Conservation (phyloP, 2,113 vertebrate genomes). For the Callopanchax toddi region DNA sequence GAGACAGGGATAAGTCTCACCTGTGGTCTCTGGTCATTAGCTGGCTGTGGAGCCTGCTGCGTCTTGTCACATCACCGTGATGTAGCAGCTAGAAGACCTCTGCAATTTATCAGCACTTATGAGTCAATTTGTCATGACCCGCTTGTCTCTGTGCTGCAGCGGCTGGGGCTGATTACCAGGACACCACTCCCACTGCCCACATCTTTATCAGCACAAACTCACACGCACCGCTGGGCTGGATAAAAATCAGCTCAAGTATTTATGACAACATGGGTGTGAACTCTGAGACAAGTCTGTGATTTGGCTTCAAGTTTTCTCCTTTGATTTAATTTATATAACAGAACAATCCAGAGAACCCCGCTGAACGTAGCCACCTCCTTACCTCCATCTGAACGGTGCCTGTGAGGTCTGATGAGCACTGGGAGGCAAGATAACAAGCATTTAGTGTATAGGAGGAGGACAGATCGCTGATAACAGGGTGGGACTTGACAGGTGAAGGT, state of each 20-base stretch:
- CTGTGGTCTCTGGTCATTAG: slow-evolving; percentile 73
- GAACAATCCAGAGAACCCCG: slow-evolving; percentile 7
- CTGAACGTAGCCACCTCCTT: slow-evolving; percentile 22
- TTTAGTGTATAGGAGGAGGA: slow-evolving; percentile 59
- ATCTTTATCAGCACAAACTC: slow-evolving; percentile 19
- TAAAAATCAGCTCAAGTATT: slow-evolving; percentile 13
- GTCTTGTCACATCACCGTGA: slow-evolving; percentile 63
- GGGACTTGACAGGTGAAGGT: slow-evolving; percentile 55
- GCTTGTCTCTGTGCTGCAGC: slow-evolving; percentile 41
- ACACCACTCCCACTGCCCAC: slow-evolving; percentile 38
- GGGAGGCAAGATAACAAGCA: slow-evolving; percentile 64
- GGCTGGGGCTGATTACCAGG: slow-evolving; percentile 52
- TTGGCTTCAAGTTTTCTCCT: slow-evolving; percentile 11
- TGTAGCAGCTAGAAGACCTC: slow-evolving; percentile 45
- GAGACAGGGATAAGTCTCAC: slow-evolving; percentile 68
- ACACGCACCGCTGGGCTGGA: not conserved
- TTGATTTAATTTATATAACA: too few relatives aligned
- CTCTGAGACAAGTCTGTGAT: not conserved
- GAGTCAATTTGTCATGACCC: slow-evolving; percentile 78
- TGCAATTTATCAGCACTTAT: slow-evolving; percentile 80
- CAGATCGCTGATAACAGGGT: slow-evolving; percentile 69
- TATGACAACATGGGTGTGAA: slow-evolving; percentile 4
- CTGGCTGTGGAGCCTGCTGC: slow-evolving; percentile 67
- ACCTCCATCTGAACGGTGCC: slow-evolving; percentile 38
- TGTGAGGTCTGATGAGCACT: slow-evolving; percentile 49